Percentiles rank a stretch among this genome's conserved stretches.
Evolutionary conservation across 2,888 invertebrate genomes (phyloP).

Genomic region (Heteropelma amictum): DNA sequence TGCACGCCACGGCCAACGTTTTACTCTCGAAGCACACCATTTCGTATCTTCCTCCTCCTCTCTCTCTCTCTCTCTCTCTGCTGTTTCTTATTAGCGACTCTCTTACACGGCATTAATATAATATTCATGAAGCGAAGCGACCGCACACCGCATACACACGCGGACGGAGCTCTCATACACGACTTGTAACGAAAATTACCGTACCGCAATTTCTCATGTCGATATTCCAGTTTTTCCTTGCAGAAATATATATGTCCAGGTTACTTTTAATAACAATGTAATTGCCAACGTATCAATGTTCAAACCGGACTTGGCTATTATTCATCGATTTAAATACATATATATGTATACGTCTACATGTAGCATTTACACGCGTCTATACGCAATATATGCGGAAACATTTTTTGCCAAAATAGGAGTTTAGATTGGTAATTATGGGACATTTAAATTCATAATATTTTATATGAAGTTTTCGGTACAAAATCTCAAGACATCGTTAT

Average conservation of each 20-base stretch:
- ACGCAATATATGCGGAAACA: not conserved
- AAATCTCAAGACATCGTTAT: no score
- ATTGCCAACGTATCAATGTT: constrained; percentile 13
- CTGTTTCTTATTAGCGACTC: not conserved
- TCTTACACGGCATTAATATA: constrained; percentile 21
- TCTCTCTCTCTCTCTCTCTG: not conserved
- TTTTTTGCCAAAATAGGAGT: no score
- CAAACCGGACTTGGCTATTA: not conserved
- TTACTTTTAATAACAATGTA: not conserved
- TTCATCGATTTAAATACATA: not conserved
- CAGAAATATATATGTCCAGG: not conserved
- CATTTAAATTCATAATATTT: no score
- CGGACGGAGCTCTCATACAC: not conserved
- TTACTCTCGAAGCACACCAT: constrained; percentile 59
- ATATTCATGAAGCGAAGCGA: constrained; percentile 51
- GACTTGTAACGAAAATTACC: not conserved
- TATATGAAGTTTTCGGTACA: no score
- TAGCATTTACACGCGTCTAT: not conserved
- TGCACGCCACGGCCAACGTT: constrained; percentile 67
- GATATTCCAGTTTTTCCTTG: constrained; percentile 20
- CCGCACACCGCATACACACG: not conserved
- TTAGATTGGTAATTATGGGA: no score
- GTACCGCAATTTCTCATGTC: constrained; percentile 4
- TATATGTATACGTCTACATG: not conserved
- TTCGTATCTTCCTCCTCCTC: constrained; percentile 6